Evolutionary conservation across 2,113 vertebrate species (phyloP).

Genomic region (Genyomyrus donnyi): DNA sequence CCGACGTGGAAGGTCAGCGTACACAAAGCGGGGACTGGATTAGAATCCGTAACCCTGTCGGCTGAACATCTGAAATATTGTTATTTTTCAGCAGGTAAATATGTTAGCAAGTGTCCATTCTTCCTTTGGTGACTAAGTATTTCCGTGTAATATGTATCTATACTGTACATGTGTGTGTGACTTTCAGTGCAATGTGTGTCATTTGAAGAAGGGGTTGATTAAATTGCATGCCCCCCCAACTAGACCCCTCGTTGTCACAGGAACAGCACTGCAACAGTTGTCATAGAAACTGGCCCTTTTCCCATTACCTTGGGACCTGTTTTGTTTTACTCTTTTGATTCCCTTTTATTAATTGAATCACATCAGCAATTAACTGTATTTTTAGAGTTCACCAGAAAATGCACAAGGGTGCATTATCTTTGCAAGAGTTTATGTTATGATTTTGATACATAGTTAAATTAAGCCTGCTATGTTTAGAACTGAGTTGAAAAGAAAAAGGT

Average conservation of each 20-base stretch:
- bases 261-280: constrained; percentile 39
- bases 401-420: neutral
- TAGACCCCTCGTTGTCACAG: constrained; percentile 36
- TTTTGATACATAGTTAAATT: neutral
- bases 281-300: constrained; percentile 53
- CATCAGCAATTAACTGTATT: constrained; percentile 24
- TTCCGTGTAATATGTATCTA: neutral
- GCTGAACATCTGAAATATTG: neutral
- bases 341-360: constrained; percentile 44
- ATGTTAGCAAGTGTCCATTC: neutral
- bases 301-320: constrained; percentile 33
- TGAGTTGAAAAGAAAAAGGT: neutral
- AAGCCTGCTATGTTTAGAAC: neutral
- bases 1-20: neutral
- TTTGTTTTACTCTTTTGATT: constrained; percentile 39
- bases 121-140: neutral
- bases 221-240: constrained; percentile 19
- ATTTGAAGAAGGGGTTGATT: constrained; percentile 1
- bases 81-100: neutral
- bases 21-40: neutral
- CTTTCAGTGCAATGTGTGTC: neutral
- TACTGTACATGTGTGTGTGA: constrained; percentile 16
- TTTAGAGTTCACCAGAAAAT: neutral
- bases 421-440: neutral
- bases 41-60: neutral